phyloP scores from a whole-genome alignment of 2,113 vertebrate species.

The Malurus melanocephalus region DNA sequence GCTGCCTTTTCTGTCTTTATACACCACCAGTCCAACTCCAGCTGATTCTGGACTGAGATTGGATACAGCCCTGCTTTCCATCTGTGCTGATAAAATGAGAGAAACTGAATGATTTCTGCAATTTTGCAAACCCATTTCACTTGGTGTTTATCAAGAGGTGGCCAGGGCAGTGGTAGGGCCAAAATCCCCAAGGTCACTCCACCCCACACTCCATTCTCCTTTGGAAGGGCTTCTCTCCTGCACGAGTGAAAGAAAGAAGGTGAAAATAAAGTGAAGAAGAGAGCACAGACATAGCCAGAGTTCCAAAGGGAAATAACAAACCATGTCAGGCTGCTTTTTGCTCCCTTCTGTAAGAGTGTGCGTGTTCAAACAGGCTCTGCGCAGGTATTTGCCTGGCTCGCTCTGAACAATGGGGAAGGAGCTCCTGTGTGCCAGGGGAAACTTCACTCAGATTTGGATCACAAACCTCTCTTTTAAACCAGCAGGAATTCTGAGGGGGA shows the following conservation, averaged over 20 bases:
- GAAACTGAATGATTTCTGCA: slow-evolving; percentile 9
- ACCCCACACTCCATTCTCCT: background rate
- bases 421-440: background rate
- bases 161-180: background rate
- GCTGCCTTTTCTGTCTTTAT: slow-evolving; percentile 22
- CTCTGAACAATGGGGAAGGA: slow-evolving; percentile 26
- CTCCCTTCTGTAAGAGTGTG: slow-evolving; percentile 3
- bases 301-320: slow-evolving; percentile 28
- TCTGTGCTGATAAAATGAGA: slow-evolving; percentile 40
- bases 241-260: background rate
- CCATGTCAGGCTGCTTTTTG: slow-evolving; percentile 13
- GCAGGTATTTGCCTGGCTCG: slow-evolving; percentile 19
- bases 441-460: background rate
- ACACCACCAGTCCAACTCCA: slow-evolving; percentile 11
- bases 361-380: slow-evolving; percentile 47
- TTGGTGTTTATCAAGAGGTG: slow-evolving; percentile 4
- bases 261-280: background rate
- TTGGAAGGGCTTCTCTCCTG: background rate
- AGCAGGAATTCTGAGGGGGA: background rate
- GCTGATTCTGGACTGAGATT: slow-evolving; percentile 57
- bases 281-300: background rate
- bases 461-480: background rate
- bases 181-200: background rate
- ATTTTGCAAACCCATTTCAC: background rate
- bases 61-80: slow-evolving; percentile 28